Evolutionary conservation across 2,797 vertebrate genomes (phyloP).

Genomic region (Acanthopagrus latus): DNA sequence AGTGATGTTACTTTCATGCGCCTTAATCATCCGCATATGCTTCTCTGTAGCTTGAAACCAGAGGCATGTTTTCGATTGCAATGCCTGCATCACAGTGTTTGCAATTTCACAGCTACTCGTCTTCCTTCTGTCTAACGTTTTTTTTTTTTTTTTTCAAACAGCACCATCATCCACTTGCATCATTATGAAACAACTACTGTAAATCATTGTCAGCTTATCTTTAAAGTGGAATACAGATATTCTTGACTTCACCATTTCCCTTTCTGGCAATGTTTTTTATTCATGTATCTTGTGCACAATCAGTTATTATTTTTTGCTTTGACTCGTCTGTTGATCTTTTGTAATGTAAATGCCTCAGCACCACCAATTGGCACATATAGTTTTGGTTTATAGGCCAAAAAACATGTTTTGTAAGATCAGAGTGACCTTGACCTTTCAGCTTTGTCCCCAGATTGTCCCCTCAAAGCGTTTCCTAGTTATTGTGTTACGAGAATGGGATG

Average conservation of each 20-base stretch:
- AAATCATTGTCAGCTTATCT: neutral
- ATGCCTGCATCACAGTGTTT: constrained; percentile 25
- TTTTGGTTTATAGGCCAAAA: no score
- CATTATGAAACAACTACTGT: constrained; percentile 5
- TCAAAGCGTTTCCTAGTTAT: no score
- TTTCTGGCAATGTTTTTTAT: neutral
- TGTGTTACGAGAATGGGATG: no score
- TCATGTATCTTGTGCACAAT: neutral
- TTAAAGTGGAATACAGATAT: neutral
- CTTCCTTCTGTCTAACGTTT: constrained; percentile 15
- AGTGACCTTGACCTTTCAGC: no score
- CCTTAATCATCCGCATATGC: constrained; percentile 44
- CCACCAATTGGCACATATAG: no score
- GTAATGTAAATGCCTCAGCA: no score
- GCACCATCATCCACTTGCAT: constrained; percentile 2
- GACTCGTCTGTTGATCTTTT: no score
- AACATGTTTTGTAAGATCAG: no score
- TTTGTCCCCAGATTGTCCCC: no score
- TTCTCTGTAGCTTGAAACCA: constrained; percentile 25
- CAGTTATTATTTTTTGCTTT: neutral
- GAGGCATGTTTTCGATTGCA: constrained; percentile 5
- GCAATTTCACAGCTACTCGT: constrained; percentile 31
- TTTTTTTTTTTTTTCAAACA: constrained; percentile 4
- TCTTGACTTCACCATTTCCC: neutral
- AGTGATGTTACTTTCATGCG: constrained; percentile 29